These are phyloP conservation scores for Euwallacea similis DNA, from an alignment of 1,140 invertebrate species.

Conservation along the genomic window DNA sequence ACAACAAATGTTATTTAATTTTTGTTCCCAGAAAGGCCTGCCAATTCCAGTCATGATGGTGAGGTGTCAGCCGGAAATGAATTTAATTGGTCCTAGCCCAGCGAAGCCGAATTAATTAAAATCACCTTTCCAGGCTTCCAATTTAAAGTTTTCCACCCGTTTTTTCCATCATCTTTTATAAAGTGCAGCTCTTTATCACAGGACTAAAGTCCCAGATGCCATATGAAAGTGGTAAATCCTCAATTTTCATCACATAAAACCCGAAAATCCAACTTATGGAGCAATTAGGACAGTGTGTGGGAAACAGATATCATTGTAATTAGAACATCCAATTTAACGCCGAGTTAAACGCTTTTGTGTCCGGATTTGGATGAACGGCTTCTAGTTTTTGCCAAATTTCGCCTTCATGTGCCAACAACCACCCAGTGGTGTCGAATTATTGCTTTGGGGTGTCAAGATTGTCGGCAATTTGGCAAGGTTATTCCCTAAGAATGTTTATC, in stretches of 20 bases:
- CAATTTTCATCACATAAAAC: slow-evolving; percentile 36
- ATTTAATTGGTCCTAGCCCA: too few relatives aligned
- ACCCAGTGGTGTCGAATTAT: slow-evolving; percentile 18
- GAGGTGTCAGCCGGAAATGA: too few relatives aligned
- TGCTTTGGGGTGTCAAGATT: slow-evolving; percentile 22
- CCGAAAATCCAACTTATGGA: slow-evolving; percentile 36
- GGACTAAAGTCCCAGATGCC: slow-evolving; percentile 15
- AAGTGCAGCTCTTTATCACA: slow-evolving; percentile 18
- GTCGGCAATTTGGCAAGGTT: slow-evolving; percentile 20
- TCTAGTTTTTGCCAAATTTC: slow-evolving; percentile 35
- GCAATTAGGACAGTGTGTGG: slow-evolving; percentile 37
- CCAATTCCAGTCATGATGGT: too few relatives aligned
- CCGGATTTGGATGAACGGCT: slow-evolving; percentile 34
- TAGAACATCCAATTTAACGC: slow-evolving; percentile 37
- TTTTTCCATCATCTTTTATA: neutral
- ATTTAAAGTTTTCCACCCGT: too few relatives aligned
- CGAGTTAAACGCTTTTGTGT: slow-evolving; percentile 36
- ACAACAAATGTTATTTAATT: too few relatives aligned
- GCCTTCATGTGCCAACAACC: slow-evolving; percentile 27
- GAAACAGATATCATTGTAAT: slow-evolving; percentile 37
- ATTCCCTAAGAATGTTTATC: too few relatives aligned
- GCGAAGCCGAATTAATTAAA: too few relatives aligned
- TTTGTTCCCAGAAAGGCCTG: too few relatives aligned
- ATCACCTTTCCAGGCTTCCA: too few relatives aligned
- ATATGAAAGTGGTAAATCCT: slow-evolving; percentile 31